These are phyloP conservation scores for Zaprionus gabonicus DNA, from an alignment of 1,140 invertebrate species.

Conservation along the genomic window DNA sequence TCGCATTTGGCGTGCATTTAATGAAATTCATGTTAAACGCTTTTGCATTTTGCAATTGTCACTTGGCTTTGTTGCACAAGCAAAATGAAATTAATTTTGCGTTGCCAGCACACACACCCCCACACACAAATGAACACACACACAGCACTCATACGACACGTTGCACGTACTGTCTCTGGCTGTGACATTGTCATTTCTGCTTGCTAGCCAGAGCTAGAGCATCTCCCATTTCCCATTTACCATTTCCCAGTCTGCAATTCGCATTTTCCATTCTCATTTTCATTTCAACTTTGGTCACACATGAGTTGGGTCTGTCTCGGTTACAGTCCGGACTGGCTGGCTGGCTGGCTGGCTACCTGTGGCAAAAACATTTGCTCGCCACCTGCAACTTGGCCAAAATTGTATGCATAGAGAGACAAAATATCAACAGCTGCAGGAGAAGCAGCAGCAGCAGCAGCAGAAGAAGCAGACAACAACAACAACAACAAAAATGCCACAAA, in stretches of 20 bases:
- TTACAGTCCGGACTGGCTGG: constrained; percentile 55
- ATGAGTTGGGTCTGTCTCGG: constrained; percentile 73
- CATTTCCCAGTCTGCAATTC: constrained; percentile 13
- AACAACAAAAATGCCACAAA: constrained; percentile 65
- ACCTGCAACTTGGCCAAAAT: constrained; percentile 65
- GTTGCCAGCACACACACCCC: constrained; percentile 56
- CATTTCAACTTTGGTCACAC: constrained; percentile 80
- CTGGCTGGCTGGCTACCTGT: constrained; percentile 35
- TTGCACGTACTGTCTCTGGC: constrained; percentile 42
- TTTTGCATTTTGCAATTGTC: constrained; percentile 76
- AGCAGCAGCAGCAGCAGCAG: constrained; percentile 28
- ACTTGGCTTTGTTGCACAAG: constrained; percentile 55
- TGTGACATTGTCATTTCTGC: constrained; percentile 70
- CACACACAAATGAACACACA: not conserved
- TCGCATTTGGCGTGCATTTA: constrained; percentile 42
- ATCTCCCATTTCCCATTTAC: not conserved
- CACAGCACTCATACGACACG: constrained; percentile 72
- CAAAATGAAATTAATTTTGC: constrained; percentile 81
- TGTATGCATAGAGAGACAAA: constrained; percentile 68
- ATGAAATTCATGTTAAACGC: constrained; percentile 76
- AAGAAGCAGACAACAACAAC: constrained; percentile 24
- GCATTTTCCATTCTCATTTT: constrained; percentile 55
- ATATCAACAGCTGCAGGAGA: constrained; percentile 54
- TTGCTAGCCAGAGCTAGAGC: constrained; percentile 17
- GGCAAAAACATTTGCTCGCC: constrained; percentile 52